Conservation (phyloP, 2,888 invertebrate genomes). For the Pyrgus malvae region DNA sequence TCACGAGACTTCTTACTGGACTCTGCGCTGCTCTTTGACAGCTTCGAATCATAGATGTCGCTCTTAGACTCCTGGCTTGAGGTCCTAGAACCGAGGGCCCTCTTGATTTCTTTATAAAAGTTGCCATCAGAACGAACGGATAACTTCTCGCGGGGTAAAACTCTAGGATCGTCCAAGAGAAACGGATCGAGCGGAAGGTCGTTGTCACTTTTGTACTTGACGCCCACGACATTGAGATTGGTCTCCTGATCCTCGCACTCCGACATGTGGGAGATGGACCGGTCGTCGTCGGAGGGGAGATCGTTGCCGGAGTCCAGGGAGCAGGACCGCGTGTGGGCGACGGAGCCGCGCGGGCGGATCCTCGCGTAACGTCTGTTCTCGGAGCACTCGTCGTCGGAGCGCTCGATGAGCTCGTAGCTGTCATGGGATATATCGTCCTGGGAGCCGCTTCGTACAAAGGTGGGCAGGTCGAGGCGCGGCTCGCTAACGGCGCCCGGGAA, state of each 20-base stretch:
- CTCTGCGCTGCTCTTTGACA: slow-evolving; percentile 84
- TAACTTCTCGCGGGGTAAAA: slow-evolving; percentile 86
- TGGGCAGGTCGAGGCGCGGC: slow-evolving; percentile 84
- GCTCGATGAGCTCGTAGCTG: slow-evolving; percentile 92
- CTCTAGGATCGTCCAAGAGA: slow-evolving; percentile 88
- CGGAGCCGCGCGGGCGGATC: slow-evolving; percentile 51
- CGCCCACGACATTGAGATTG: slow-evolving; percentile 80
- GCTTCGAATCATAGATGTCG: slow-evolving; percentile 85
- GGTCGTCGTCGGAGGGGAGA: slow-evolving; percentile 88
- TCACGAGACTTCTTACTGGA: slow-evolving; percentile 85
- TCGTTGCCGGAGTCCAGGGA: slow-evolving; percentile 90
- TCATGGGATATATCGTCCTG: slow-evolving; percentile 94
- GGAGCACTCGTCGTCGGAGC: slow-evolving; percentile 85
- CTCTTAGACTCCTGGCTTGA: slow-evolving; percentile 87
- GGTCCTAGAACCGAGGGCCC: slow-evolving; percentile 83
- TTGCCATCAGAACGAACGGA: slow-evolving; percentile 88
- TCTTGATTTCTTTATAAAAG: slow-evolving; percentile 86
- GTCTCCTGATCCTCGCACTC: slow-evolving; percentile 79
- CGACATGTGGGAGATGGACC: slow-evolving; percentile 78
- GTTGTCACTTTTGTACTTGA: slow-evolving; percentile 85
- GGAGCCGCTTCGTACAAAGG: slow-evolving; percentile 84
- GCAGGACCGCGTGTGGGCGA: slow-evolving; percentile 83
- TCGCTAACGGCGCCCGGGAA: slow-evolving; percentile 91
- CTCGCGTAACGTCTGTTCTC: slow-evolving; percentile 57
- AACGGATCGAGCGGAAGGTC: slow-evolving; percentile 89